Percentiles rank a stretch among this genome's conserved stretches.
phyloP scores from a whole-genome alignment of 37 sponge, comb jelly and placozoan genomes.

The Ephydatia muelleri region DNA sequence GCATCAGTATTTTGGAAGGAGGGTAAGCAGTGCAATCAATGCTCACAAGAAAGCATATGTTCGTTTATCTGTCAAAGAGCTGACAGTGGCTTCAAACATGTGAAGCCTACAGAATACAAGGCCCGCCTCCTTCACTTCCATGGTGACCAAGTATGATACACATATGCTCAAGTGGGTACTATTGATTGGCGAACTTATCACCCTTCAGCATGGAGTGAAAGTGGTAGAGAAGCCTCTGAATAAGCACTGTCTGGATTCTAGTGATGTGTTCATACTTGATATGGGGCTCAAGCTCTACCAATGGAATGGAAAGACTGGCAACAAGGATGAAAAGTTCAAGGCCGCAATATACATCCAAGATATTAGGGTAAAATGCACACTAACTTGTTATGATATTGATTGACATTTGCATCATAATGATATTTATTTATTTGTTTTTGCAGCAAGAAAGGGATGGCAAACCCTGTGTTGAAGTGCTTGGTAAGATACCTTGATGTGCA shows the following conservation, averaged over 20 bases:
- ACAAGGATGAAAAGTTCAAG: slow-evolving; percentile 87
- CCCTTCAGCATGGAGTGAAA: slow-evolving; percentile 11
- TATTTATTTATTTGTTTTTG: background rate
- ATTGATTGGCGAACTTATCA: background rate
- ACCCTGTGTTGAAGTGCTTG: slow-evolving; percentile 62
- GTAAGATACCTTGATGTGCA: slow-evolving; percentile 22
- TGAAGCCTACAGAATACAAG: slow-evolving; percentile 70
- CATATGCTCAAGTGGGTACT: background rate
- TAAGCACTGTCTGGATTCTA: slow-evolving; percentile 59
- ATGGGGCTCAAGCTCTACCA: slow-evolving; percentile 73
- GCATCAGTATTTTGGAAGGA: slow-evolving; percentile 64
- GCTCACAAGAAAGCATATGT: background rate
- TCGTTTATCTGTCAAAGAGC: slow-evolving; percentile 26
- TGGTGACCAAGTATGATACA: slow-evolving; percentile 43
- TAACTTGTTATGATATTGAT: background rate
- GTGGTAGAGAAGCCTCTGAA: slow-evolving; percentile 51
- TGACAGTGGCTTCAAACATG: slow-evolving; percentile 86
- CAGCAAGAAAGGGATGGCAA: slow-evolving; percentile 78
- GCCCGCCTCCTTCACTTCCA: slow-evolving; percentile 82
- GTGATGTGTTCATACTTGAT: slow-evolving; percentile 88
- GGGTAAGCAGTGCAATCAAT: slow-evolving; percentile 31
- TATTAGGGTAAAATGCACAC: slow-evolving; percentile 42
- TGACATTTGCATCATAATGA: background rate
- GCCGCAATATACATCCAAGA: slow-evolving; percentile 58
- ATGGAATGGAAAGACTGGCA: slow-evolving; percentile 77